phyloP scores from a whole-genome alignment of 2,113 vertebrate genomes.

The Prionailurus bengalensis region DNA sequence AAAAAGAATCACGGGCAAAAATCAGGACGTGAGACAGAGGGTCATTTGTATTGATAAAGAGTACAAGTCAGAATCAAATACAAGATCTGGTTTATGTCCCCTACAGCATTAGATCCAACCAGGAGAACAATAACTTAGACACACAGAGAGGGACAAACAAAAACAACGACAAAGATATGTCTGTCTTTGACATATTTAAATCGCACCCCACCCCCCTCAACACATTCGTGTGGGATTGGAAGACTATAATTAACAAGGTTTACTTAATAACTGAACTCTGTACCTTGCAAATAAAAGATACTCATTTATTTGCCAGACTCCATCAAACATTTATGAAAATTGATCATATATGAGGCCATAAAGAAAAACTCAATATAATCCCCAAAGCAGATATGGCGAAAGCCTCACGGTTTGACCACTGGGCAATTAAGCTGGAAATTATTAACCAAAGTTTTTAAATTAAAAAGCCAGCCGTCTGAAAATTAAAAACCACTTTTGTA shows the following conservation, averaged over 20 bases:
- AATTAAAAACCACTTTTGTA: slow-evolving; percentile 67
- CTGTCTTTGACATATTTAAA: background rate
- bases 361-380: slow-evolving; percentile 64
- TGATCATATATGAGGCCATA: slow-evolving; percentile 71
- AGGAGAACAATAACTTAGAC: background rate
- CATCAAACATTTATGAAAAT: slow-evolving; percentile 80
- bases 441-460: slow-evolving; percentile 72
- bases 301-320: slow-evolving; percentile 51
- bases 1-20: background rate
- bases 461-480: slow-evolving; percentile 61
- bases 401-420: slow-evolving; percentile 20
- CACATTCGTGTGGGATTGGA: background rate
- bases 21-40: background rate
- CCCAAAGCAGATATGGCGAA: background rate
- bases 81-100: background rate
- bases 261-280: slow-evolving; percentile 71
- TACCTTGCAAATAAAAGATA: slow-evolving; percentile 57
- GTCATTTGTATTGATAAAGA: background rate
- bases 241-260: slow-evolving; percentile 60
- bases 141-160: background rate
- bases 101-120: no score
- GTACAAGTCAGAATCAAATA: background rate
- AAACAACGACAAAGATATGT: background rate
- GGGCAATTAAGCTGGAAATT: slow-evolving; percentile 56
- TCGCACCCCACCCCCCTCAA: no score